These are phyloP conservation scores for Portevinia maculata DNA, from an alignment of 2,888 invertebrate genomes.

Conservation along the genomic window DNA sequence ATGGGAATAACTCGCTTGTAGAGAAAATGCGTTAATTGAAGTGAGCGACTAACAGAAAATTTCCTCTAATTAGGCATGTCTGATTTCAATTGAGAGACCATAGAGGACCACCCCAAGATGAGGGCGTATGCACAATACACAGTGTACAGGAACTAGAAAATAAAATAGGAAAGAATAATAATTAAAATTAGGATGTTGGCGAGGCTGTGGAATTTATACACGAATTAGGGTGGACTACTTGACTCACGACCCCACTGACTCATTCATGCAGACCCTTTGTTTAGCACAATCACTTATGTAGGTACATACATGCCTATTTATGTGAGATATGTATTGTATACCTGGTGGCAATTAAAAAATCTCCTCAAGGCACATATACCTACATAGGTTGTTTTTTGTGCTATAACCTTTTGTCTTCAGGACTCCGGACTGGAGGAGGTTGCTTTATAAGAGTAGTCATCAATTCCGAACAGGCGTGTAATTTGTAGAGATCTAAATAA, in stretches of 20 bases:
- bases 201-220: conserved; percentile 51
- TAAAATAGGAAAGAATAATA: conserved; percentile 54
- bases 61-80: conserved; percentile 74
- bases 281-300: conserved; percentile 5
- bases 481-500: conserved; percentile 68
- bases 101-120: conserved; percentile 63
- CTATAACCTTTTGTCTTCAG: conserved; percentile 59
- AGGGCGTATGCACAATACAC: conserved; percentile 30
- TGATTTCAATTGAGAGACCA: conserved; percentile 66
- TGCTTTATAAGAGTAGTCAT: conserved; percentile 66
- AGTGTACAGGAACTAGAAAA: conserved; percentile 60
- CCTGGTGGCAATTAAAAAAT: conserved; percentile 72
- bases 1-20: conserved; percentile 54
- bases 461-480: conserved; percentile 72
- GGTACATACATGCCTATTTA: conserved; percentile 5
- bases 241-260: conserved; percentile 69
- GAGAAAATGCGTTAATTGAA: conserved; percentile 72
- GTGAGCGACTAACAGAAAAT: conserved; percentile 66
- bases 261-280: conserved; percentile 64
- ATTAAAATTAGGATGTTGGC: conserved; percentile 70
- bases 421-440: conserved; percentile 33
- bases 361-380: conserved; percentile 67
- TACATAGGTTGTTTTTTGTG: conserved; percentile 17
- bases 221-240: conserved; percentile 64
- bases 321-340: too few species aligned